A percentile compares a stretch with the other conserved stretches of the same genome.
Evolutionary conservation across 2,797 vertebrate species (phyloP).

Genomic region (Diglossa cyanea): DNA sequence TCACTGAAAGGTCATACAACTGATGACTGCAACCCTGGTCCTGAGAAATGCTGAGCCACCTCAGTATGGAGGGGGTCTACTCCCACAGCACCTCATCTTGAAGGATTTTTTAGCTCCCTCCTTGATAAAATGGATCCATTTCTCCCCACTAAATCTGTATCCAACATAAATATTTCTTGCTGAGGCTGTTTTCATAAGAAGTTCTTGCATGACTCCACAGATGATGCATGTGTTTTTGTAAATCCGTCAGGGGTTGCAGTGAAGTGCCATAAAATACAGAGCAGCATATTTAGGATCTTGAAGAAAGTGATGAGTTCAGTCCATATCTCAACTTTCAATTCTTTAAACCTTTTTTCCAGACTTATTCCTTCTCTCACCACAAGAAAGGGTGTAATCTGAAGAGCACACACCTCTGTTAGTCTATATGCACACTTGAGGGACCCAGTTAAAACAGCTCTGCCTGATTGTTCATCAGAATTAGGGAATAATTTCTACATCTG

Average conservation of each 20-base stretch:
- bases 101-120: neutral
- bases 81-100: neutral
- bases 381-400: neutral
- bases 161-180: neutral
- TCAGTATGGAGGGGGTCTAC: neutral
- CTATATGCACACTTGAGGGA: neutral
- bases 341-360: neutral
- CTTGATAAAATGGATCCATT: neutral
- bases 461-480: neutral
- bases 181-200: neutral
- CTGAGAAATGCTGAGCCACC: neutral
- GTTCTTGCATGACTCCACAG: neutral
- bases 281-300: neutral
- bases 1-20: neutral
- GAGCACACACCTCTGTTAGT: neutral
- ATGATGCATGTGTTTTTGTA: neutral
- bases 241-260: neutral
- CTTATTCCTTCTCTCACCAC: neutral
- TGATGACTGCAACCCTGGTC: neutral
- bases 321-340: neutral
- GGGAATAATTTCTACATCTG: neutral
- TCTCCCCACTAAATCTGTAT: neutral
- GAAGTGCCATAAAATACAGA: neutral
- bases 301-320: neutral
- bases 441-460: neutral